These are phyloP conservation scores for Falco concolor DNA, from an alignment of 2,797 vertebrate species.

Conservation along the genomic window DNA sequence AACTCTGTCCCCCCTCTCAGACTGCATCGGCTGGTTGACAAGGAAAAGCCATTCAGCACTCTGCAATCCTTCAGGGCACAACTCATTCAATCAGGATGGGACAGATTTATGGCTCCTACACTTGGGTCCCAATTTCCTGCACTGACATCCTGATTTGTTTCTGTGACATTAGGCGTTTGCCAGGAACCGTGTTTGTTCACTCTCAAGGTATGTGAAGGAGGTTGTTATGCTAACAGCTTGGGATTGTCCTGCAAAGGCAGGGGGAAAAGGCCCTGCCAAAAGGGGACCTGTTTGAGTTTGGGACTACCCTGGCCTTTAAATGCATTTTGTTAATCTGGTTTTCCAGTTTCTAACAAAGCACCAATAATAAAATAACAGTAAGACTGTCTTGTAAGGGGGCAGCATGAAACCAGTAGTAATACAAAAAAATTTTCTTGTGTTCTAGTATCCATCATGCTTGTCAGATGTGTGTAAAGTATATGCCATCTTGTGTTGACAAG, in stretches of 20 bases:
- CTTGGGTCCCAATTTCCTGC: constrained; percentile 57
- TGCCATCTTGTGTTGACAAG: constrained; percentile 74
- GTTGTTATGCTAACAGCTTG: neutral
- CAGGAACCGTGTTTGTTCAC: neutral
- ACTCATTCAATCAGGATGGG: constrained; percentile 46
- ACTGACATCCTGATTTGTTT: constrained; percentile 66
- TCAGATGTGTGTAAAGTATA: constrained; percentile 69
- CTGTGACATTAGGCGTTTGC: constrained; percentile 29
- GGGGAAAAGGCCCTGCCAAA: neutral
- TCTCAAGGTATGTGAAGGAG: neutral
- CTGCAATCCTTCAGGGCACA: constrained; percentile 46
- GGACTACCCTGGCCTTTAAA: neutral
- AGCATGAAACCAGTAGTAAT: neutral
- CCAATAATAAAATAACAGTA: neutral
- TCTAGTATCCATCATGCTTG: constrained; percentile 53
- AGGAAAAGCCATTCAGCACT: constrained; percentile 33
- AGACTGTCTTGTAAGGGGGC: neutral
- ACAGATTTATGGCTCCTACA: constrained; percentile 41
- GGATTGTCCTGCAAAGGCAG: neutral
- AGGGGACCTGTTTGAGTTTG: neutral
- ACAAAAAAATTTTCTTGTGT: neutral
- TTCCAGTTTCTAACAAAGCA: neutral
- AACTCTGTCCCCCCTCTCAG: neutral
- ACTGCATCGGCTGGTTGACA: neutral
- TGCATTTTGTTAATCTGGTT: neutral